Evolutionary conservation across 1,140 invertebrate genomes (phyloP).

Genomic region (Gryon sp.): DNA sequence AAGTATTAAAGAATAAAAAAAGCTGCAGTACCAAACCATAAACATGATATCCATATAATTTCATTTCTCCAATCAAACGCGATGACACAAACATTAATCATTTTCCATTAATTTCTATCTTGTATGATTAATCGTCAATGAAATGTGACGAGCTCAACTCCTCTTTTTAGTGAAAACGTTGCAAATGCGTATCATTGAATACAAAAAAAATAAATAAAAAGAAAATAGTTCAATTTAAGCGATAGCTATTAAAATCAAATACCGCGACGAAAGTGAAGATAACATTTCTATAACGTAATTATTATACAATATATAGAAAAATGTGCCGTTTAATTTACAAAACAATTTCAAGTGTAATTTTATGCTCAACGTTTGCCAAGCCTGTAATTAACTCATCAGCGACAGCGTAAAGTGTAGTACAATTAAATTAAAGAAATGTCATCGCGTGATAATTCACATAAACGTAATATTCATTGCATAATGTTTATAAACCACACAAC

Average conservation of each 20-base stretch:
- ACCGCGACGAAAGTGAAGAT: constrained; percentile 21
- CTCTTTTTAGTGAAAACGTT: no score
- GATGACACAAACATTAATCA: neutral
- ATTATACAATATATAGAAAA: constrained; percentile 24
- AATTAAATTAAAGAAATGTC: constrained; percentile 29
- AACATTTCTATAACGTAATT: constrained; percentile 9
- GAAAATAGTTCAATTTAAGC: no score
- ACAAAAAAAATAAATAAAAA: no score
- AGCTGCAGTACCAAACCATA: no score
- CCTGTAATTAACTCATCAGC: constrained; percentile 15
- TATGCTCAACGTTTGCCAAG: neutral
- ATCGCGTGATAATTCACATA: constrained; percentile 24
- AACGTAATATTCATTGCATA: constrained; percentile 24
- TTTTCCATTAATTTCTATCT: neutral
- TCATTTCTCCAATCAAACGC: neutral
- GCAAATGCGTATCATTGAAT: no score
- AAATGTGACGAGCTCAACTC: no score
- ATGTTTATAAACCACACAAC: constrained; percentile 35
- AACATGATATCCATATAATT: no score
- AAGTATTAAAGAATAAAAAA: no score
- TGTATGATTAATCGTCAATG: no score
- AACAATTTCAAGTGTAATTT: constrained; percentile 1
- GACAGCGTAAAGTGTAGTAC: constrained; percentile 2
- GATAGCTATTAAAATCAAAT: no score
- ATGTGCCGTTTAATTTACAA: neutral